Evolutionary conservation across 2,113 vertebrate genomes (phyloP).

Genomic region (Carassius auratus): DNA sequence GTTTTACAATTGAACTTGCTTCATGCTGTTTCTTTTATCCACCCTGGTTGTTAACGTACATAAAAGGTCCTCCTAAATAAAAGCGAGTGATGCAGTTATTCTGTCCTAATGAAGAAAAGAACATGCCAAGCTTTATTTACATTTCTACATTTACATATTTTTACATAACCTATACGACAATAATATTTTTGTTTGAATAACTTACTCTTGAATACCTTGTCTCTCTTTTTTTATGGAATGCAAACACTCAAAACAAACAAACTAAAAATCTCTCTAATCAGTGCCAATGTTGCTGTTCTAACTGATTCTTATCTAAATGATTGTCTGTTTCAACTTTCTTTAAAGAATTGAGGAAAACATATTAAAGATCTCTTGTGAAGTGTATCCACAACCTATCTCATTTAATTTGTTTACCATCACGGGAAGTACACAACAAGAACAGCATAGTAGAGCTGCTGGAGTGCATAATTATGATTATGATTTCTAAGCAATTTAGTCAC

Average conservation of each 20-base stretch:
- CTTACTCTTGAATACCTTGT: neutral
- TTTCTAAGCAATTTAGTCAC: neutral
- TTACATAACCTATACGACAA: neutral
- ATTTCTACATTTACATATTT: neutral
- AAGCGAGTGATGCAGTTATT: neutral
- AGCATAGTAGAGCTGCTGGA: neutral
- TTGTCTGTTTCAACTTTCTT: slow-evolving; percentile 1
- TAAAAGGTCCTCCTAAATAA: neutral
- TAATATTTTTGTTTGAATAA: neutral
- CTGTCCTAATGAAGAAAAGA: neutral
- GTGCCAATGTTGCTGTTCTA: neutral
- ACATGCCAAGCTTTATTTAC: neutral
- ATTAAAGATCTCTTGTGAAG: neutral
- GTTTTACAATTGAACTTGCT: neutral
- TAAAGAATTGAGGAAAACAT: neutral
- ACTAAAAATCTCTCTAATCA: neutral
- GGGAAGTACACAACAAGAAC: neutral
- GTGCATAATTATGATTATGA: neutral
- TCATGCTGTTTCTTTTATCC: neutral
- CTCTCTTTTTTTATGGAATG: neutral
- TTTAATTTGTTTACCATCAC: neutral
- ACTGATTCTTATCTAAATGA: neutral
- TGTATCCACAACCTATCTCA: neutral
- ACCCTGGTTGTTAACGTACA: neutral
- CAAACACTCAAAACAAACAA: neutral